These are phyloP conservation scores for Sinohyriopsis cumingii DNA, from an alignment of 2,888 invertebrate genomes.

Conservation along the genomic window DNA sequence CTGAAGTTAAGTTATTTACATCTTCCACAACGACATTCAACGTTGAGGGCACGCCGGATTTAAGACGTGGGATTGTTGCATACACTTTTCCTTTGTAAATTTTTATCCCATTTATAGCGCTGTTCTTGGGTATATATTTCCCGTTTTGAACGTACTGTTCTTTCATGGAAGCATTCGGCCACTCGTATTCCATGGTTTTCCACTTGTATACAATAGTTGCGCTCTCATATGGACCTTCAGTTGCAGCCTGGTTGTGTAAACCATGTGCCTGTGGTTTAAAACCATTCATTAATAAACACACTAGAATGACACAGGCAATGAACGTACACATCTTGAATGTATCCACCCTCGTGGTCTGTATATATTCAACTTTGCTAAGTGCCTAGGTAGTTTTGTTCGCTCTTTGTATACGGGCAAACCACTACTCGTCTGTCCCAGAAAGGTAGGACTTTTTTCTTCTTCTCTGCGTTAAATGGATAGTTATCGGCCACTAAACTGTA, in stretches of 20 bases:
- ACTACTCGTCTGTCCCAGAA: no score
- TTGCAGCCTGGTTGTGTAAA: constrained; percentile 5
- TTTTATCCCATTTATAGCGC: constrained; percentile 48
- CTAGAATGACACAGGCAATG: no score
- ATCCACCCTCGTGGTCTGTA: no score
- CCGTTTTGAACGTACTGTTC: constrained; percentile 25
- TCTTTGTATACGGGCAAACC: no score
- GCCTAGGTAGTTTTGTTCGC: no score
- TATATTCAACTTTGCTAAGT: no score
- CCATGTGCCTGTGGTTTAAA: no score
- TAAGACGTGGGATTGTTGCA: constrained; percentile 44
- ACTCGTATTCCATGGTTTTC: constrained; percentile 49
- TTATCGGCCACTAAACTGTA: no score
- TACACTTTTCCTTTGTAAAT: constrained; percentile 39
- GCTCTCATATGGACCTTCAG: neutral
- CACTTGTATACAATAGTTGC: constrained; percentile 39
- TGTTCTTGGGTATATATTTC: constrained; percentile 34
- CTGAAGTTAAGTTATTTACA: constrained; percentile 13
- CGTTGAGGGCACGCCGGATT: constrained; percentile 41
- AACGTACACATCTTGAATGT: no score
- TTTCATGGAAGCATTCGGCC: constrained; percentile 44
- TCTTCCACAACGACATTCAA: constrained; percentile 32
- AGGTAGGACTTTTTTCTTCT: no score
- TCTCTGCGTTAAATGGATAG: no score
- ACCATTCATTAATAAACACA: no score